Conservation (phyloP, 2,797 vertebrate species). For the Acropternis orthonyx region DNA sequence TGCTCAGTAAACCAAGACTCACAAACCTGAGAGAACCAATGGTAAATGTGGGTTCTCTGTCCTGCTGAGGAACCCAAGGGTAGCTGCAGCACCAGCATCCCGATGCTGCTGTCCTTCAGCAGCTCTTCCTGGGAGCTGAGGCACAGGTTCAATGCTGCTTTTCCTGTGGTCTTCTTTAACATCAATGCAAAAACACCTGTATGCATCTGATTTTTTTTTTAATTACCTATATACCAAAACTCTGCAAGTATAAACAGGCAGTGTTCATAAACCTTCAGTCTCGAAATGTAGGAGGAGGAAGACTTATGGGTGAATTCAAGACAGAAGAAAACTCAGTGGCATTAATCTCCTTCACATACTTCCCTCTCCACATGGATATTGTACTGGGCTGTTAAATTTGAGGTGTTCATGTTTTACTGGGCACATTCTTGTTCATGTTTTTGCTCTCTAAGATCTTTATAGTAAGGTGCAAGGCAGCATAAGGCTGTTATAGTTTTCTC, state of each 20-base stretch:
- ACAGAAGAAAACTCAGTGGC: neutral
- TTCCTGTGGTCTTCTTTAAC: neutral
- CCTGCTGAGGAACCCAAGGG: neutral
- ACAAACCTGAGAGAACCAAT: neutral
- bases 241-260: neutral
- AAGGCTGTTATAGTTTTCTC: neutral
- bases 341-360: neutral
- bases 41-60: neutral
- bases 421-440: neutral
- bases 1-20: neutral
- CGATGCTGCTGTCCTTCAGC: neutral
- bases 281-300: neutral
- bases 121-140: neutral
- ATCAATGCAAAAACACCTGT: neutral
- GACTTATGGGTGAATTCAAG: neutral
- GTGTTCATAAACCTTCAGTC: neutral
- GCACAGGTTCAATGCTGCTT: fast-evolving
- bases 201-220: neutral
- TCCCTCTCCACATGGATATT: neutral
- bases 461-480: neutral
- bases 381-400: neutral
- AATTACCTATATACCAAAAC: neutral
- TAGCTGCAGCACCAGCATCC: neutral
- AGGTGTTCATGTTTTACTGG: neutral
- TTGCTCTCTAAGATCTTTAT: neutral